phyloP scores from a whole-genome alignment of 2,113 vertebrate genomes.

The Toxostoma redivivum region DNA sequence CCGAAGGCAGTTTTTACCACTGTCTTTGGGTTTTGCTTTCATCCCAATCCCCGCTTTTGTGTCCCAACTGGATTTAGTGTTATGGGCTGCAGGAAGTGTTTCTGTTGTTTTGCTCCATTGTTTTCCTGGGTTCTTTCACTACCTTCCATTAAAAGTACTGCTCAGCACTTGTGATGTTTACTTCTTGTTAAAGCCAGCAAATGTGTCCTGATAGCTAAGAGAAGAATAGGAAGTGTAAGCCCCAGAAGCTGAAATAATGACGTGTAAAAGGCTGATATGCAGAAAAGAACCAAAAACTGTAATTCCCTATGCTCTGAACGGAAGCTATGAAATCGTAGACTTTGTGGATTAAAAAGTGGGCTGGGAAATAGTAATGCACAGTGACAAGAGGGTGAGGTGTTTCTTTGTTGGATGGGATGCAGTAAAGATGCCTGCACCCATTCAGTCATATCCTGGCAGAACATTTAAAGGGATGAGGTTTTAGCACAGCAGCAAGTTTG shows the following conservation, averaged over 20 bases:
- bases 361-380: fast-evolving
- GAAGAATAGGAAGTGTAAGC: neutral
- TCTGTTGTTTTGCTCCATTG: fast-evolving
- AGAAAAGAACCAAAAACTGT: neutral
- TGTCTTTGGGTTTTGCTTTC: neutral
- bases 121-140: neutral
- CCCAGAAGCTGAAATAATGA: neutral
- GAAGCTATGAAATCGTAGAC: neutral
- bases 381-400: neutral
- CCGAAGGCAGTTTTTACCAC: neutral
- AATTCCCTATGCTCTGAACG: neutral
- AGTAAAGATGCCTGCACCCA: fast-evolving
- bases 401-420: neutral
- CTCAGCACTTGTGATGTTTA: neutral
- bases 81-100: fast-evolving
- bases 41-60: neutral
- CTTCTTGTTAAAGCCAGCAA: neutral
- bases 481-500: neutral
- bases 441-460: neutral
- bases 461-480: fast-evolving
- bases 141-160: fast-evolving
- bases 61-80: neutral
- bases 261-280: neutral
- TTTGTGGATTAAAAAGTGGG: neutral
- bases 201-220: neutral